A percentile compares a stretch with the other conserved stretches of the same genome.
phyloP scores from a whole-genome alignment of 2,888 invertebrate species.

The Heteromurus nitidus region DNA sequence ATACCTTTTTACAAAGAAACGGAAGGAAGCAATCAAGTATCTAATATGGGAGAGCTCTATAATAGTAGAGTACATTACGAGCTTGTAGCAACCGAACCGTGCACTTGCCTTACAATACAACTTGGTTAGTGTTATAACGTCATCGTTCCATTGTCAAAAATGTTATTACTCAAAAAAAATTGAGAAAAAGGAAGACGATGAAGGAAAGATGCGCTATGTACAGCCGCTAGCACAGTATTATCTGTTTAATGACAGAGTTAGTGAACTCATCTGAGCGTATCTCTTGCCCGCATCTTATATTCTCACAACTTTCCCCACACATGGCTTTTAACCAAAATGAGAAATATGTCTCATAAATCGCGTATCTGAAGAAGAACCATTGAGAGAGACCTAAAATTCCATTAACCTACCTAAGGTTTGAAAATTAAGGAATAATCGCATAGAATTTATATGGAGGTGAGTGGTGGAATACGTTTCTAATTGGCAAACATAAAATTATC shows the following conservation, averaged over 20 bases:
- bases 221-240: no score
- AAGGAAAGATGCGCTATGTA: no score
- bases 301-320: constrained; percentile 15
- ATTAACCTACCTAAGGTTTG: constrained; percentile 21
- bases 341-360: background rate
- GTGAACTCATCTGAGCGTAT: background rate
- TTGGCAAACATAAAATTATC: no score
- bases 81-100: background rate
- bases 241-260: constrained; percentile 14
- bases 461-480: background rate
- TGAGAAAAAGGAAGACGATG: no score
- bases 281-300: background rate
- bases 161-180: no score
- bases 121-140: no score
- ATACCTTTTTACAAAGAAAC: constrained; percentile 2
- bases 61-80: background rate
- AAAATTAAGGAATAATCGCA: no score
- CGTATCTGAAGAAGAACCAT: background rate
- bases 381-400: constrained; percentile 24
- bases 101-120: no score
- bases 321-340: no score
- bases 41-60: background rate
- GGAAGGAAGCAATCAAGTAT: constrained; percentile 20
- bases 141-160: no score
- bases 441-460: no score